Percentiles rank a stretch among this genome's conserved stretches.
phyloP scores from a whole-genome alignment of 1,140 invertebrate genomes.

The Teleogryllus occipitalis region DNA sequence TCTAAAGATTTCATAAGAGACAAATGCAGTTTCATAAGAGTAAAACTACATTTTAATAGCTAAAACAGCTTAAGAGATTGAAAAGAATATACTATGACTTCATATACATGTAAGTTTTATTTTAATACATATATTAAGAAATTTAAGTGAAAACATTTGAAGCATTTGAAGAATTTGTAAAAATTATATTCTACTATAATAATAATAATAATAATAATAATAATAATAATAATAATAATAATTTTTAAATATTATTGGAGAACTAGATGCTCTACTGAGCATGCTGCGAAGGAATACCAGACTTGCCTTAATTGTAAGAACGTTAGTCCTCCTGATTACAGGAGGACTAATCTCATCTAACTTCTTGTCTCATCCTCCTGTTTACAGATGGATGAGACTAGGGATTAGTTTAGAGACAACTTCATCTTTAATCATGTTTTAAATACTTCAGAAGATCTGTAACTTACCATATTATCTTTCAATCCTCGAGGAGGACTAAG shows the following conservation, averaged over 20 bases:
- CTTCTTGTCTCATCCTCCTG: background rate
- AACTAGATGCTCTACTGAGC: too few species aligned
- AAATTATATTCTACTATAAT: background rate
- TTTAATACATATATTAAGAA: too few species aligned
- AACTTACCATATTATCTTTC: background rate
- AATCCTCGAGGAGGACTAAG: slow-evolving; percentile 33
- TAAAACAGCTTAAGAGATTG: too few species aligned
- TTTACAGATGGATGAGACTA: background rate
- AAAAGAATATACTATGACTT: too few species aligned
- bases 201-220: slow-evolving; percentile 10
- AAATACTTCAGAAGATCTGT: background rate
- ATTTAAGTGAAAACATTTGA: too few species aligned
- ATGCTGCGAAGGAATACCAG: too few species aligned
- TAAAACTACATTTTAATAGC: too few species aligned
- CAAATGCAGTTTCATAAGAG: too few species aligned
- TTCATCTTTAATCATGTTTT: background rate
- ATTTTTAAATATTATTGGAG: background rate
- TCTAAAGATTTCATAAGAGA: too few species aligned
- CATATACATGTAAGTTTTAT: too few species aligned
- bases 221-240: slow-evolving; percentile 8
- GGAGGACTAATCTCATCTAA: background rate
- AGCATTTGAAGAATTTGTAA: too few species aligned
- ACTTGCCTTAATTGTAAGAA: too few species aligned
- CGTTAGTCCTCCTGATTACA: background rate
- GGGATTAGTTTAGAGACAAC: background rate